phyloP scores from a whole-genome alignment of 2,797 vertebrate species.

The Crocidura indochinensis region DNA sequence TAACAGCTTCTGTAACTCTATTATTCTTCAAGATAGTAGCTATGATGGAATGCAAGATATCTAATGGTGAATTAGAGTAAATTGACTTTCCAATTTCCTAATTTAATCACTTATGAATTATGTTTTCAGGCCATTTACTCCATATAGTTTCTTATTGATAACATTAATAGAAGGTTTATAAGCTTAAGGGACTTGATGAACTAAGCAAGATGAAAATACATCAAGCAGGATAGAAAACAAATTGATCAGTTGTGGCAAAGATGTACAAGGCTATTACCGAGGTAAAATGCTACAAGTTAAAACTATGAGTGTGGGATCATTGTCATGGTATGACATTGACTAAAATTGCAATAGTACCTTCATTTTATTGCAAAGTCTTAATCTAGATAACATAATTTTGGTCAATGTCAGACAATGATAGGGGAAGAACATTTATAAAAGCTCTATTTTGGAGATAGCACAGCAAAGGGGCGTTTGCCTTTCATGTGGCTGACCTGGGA shows the following conservation, averaged over 20 bases:
- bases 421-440: constrained; percentile 1
- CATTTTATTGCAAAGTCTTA: too few relatives aligned
- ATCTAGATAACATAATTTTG: too few relatives aligned
- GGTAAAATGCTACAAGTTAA: neutral
- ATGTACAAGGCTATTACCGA: neutral
- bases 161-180: neutral
- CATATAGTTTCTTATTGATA: neutral
- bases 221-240: neutral
- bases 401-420: too few relatives aligned
- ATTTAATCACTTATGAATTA: neutral
- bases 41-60: neutral
- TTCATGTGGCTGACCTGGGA: too few relatives aligned
- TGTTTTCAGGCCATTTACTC: neutral
- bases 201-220: constrained; percentile 30
- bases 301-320: neutral
- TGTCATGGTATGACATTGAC: neutral
- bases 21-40: neutral
- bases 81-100: neutral
- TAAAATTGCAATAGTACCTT: neutral
- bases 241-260: neutral
- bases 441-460: neutral
- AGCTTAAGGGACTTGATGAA: neutral
- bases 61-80: neutral
- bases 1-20: neutral
- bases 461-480: too few relatives aligned